Evolutionary conservation across 2,797 vertebrate genomes (phyloP).

Genomic region (Pseudotriccus pelzelni): DNA sequence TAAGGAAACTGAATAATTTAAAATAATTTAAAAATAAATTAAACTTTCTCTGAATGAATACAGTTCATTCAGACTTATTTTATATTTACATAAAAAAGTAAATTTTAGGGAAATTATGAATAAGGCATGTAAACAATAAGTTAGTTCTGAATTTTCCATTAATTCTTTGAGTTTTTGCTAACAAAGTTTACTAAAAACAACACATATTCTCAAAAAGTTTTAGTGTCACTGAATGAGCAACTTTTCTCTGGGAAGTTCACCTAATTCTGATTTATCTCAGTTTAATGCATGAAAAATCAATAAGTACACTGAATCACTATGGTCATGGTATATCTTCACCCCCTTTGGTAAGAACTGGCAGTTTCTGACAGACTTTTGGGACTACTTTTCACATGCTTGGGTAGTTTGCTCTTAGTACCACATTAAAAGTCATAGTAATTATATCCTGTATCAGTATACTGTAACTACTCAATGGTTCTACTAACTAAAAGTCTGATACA

Average conservation of each 20-base stretch:
- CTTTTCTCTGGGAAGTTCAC: background rate
- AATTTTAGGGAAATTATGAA: background rate
- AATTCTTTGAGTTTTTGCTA: background rate
- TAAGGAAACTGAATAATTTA: background rate
- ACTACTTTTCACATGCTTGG: background rate
- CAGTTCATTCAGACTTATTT: background rate
- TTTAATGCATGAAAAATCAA: background rate
- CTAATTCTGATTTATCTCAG: background rate
- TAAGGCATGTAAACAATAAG: background rate
- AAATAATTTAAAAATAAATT: background rate
- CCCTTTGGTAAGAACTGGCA: background rate
- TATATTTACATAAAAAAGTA: background rate
- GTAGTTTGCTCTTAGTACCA: background rate
- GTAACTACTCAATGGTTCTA: background rate
- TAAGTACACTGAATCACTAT: background rate
- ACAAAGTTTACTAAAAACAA: background rate
- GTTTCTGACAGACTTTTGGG: background rate
- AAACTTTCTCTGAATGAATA: background rate
- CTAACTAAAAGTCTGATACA: background rate
- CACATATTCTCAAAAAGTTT: background rate
- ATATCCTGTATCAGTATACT: accelerated
- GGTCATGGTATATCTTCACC: accelerated
- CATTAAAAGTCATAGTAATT: background rate
- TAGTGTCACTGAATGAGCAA: background rate
- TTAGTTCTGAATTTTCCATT: background rate